Percentiles rank a stretch among this genome's conserved stretches.
Conservation (phyloP, 2,888 invertebrate species). For the Tricholauxania praeusta region DNA sequence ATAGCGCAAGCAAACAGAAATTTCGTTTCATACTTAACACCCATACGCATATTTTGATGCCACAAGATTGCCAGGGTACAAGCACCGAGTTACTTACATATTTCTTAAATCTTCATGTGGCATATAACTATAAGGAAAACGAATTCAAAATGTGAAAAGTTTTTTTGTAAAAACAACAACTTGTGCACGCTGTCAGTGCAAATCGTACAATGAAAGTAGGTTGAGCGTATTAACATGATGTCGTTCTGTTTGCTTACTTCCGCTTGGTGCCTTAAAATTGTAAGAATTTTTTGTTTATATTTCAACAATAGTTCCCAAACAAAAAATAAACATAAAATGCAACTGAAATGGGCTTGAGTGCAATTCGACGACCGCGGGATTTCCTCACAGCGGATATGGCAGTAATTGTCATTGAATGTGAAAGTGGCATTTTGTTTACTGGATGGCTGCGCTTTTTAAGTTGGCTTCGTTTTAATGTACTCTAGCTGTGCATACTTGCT, state of each 20-base stretch:
- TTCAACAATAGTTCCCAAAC: not conserved
- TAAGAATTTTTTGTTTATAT: not conserved
- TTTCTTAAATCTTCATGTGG: no score
- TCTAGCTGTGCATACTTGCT: not conserved
- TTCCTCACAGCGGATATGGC: conserved; percentile 15
- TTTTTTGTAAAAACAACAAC: no score
- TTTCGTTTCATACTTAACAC: no score
- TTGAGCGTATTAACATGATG: conserved; percentile 19
- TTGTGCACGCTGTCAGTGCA: no score
- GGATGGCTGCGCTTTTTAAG: not conserved
- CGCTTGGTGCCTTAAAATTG: not conserved
- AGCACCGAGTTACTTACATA: no score
- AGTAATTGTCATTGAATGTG: conserved; percentile 1
- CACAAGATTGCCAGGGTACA: no score
- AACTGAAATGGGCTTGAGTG: not conserved
- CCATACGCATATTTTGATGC: no score
- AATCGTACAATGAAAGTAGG: conserved; percentile 3
- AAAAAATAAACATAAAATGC: not conserved
- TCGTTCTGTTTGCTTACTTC: not conserved
- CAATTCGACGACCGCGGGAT: conserved; percentile 6
- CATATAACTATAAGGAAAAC: no score
- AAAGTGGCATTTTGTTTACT: conserved; percentile 4
- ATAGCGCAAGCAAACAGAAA: no score
- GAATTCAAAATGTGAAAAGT: no score
- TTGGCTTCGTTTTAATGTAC: not conserved